Conservation (phyloP, 2,113 vertebrate genomes). For the Barbus barbus region DNA sequence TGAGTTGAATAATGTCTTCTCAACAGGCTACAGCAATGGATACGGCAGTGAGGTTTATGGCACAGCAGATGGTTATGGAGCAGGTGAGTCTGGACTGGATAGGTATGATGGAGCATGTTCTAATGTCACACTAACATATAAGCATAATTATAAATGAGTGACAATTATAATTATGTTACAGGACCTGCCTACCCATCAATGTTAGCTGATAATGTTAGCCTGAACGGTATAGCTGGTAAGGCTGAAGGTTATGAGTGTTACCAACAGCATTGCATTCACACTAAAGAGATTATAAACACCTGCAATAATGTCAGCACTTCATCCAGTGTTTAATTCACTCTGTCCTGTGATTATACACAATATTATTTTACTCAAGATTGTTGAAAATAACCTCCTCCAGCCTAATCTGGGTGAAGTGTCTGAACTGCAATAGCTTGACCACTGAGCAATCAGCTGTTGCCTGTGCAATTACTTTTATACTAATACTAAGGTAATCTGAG, state of each 20-base stretch:
- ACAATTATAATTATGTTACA: slow-evolving; percentile 70
- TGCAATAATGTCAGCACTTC: background rate
- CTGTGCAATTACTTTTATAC: background rate
- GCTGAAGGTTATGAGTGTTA: slow-evolving; percentile 62
- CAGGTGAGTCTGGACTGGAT: slow-evolving; percentile 64
- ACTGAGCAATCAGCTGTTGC: background rate
- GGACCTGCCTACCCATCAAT: slow-evolving; percentile 66
- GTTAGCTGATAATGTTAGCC: slow-evolving; percentile 67
- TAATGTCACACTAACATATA: slow-evolving; percentile 6
- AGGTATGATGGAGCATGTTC: background rate
- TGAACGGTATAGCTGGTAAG: slow-evolving; percentile 65
- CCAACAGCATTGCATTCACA: slow-evolving; percentile 10
- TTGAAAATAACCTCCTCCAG: background rate
- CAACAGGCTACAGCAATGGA: slow-evolving; percentile 59
- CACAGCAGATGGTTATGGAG: slow-evolving; percentile 62
- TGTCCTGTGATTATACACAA: background rate
- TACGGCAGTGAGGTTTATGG: slow-evolving; percentile 70
- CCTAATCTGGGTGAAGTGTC: background rate
- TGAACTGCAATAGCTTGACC: background rate
- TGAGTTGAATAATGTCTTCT: slow-evolving; percentile 23
- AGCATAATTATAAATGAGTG: slow-evolving; percentile 46
- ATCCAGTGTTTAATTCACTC: background rate
- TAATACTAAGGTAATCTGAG: background rate
- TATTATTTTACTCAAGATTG: background rate
- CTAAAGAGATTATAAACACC: background rate